Evolutionary conservation across 2,797 vertebrate species (phyloP), one percentile per base, ranked within the genome.

Genomic region (Xerus rutilus): DNA sequence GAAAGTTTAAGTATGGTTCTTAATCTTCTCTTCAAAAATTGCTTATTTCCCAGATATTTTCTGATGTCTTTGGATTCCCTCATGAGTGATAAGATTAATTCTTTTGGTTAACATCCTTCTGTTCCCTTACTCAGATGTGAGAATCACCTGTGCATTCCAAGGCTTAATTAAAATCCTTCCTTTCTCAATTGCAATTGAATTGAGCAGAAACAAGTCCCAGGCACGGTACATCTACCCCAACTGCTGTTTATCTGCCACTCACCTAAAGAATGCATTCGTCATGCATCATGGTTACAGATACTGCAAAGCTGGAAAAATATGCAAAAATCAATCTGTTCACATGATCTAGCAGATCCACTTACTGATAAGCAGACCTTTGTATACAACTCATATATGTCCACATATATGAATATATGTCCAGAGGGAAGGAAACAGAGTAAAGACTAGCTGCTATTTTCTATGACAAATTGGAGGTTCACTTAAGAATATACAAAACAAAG

Each of bases 171-270:
- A 65, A 81, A 93, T 35, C 2, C 1, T 17, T 86, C 20, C 28
- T 90, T 83, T 86, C 78, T 93, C 83, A 54, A 21, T 79, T 90
- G 74, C 21, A 89, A 76, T 39, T 62, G 74, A 91, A 72, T 62
- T 47, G 43, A 93, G 14, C 49, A 52, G 57, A 94, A 57, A 69
- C 32, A 81, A 57, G 67, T 86, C 43, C 30, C 21, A 86, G 45
- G 86, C 28, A 67, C 72, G 47, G 25, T 43, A n/a, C 52, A 57
- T 30, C 20, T 82, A 28, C n/a, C 28, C 14, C 39, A 62, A 64
- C 6, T 52, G 47, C 62, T 86, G 78, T 64, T 79, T 35, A 74
- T 49, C 18, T 67, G n/a, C 23, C 64, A 47, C 47, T 69, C 57
- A 88, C 30, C 0, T 64, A 81, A 25, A 85, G 67, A 57, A 64